Base-by-base conservation (phyloP, 2,888 invertebrate genomes). In the Villa cingulata region DNA sequence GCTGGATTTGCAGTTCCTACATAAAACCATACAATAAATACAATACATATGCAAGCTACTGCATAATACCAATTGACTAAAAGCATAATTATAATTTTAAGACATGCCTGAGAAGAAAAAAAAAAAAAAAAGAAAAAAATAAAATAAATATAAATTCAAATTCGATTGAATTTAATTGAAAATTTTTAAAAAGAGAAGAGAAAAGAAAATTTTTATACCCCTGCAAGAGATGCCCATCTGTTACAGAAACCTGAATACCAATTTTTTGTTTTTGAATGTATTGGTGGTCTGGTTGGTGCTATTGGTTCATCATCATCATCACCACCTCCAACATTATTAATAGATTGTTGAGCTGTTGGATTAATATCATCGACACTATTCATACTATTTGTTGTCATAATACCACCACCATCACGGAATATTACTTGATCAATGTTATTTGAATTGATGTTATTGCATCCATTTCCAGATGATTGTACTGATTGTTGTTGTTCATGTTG, bases 161-260 rank as follows among this genome's bases (percentile, higher is more conserved):
- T n/a, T n/a, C n/a, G n/a, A n/a, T n/a, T n/a, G n/a, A n/a, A n/a
- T n/a, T n/a, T n/a, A n/a, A n/a, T n/a, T n/a, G n/a, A n/a, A n/a
- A n/a, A n/a, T n/a, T n/a, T n/a, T n/a, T n/a, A n/a, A n/a, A n/a
- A n/a, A n/a, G n/a, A n/a, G n/a, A n/a, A n/a, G n/a, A n/a, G n/a
- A n/a, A n/a, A n/a, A n/a, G n/a, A n/a, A n/a, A n/a, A n/a, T n/a
- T n/a, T n/a, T n/a, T n/a, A 76, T 72, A 94, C 94, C 59, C 94
- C 95, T 56, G 84, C 70, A 4, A 96, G 71, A 2, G 95, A 91
- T 41, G 95, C 78, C 92, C 95, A 96, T 59, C 95, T 75, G 65
- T 95, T 96, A 68, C 92, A 94, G 56, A 92, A 80, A 56, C 82
- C 78, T 1, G 92, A 91, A 69, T 95, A 96, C 92, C 94, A 95